These are phyloP conservation scores for Bombus difficillimus DNA, from an alignment of 1,140 invertebrate genomes.

Conservation along the genomic window DNA sequence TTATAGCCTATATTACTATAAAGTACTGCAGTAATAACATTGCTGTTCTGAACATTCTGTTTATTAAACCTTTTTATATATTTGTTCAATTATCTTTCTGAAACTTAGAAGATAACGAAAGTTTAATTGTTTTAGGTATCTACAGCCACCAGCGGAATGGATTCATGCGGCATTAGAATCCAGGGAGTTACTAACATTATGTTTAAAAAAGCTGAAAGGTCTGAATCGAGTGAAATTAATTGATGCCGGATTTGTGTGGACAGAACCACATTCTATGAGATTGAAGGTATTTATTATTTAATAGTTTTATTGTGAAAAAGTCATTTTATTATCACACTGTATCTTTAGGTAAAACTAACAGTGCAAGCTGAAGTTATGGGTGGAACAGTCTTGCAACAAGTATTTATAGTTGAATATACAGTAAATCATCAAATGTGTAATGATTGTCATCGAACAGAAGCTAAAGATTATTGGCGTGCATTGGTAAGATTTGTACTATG, in stretches of 20 bases:
- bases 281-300: conserved; percentile 88
- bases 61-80: neutral
- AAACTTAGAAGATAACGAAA: neutral
- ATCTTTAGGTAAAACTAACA: conserved; percentile 92
- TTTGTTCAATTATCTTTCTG: neutral
- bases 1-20: neutral
- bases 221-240: conserved; percentile 94
- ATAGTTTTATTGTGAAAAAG: neutral
- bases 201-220: conserved; percentile 97
- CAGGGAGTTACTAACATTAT: conserved; percentile 94
- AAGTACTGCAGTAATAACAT: neutral
- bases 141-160: conserved; percentile 97
- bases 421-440: conserved; percentile 98
- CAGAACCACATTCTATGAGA: conserved; percentile 98
- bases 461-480: conserved; percentile 99
- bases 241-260: conserved; percentile 99
- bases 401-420: conserved; percentile 97
- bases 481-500: conserved; percentile 83
- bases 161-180: conserved; percentile 95
- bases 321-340: conserved; percentile 7
- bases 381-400: conserved; percentile 93
- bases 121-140: conserved; percentile 86
- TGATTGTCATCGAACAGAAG: conserved; percentile 97
- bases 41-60: neutral
- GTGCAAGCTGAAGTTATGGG: conserved; percentile 97